Base-by-base conservation (phyloP, 2,113 vertebrate species). In the Phylloscopus whistleri region DNA sequence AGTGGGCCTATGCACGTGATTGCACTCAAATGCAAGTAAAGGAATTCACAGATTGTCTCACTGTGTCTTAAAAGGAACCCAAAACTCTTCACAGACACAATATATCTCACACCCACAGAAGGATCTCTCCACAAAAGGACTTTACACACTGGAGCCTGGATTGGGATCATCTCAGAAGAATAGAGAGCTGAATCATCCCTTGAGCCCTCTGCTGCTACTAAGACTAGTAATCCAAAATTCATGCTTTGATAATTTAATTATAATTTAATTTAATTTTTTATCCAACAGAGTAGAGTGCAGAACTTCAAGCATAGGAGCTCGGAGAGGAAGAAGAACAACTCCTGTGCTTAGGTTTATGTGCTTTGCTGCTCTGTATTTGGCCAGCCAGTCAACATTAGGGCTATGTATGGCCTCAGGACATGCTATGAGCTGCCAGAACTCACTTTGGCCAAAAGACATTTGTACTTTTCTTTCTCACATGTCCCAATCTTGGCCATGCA, bases 1-100 rank as follows among this genome's bases (percentile, higher is more conserved):
- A 70, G 33, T n/a, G 27, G 23, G n/a, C 41, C 59, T 77, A 12
- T 41, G 33, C 0, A 0, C 0, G 0, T 70, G 70, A 85, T 60
- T 60, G 76, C 68, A 56, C 13, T 49, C 21, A 70, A 86, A 77
- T 60, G 12, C 27, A 80, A 88, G 60, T 30, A 63, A 92, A 88
- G 75, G 68, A 88, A 74, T 60, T 94, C 75, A 83, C 55, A 60
- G 41, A 60, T 77, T 46, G 72, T 70, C 48, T 90, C 52, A 43
- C 2, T 27, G 33, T 23, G 39, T 64, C 90, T 86, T 81, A 59
- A 93, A 86, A 94, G 39, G 37, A 90, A 24, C 35, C 26, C 59
- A 80, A 80, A 79, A 70, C 17, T 58, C 51, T 88, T 86, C 69
- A 85, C 43, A 95, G 37, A 84, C 64, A 74, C 51, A 67, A 7